phyloP scores from a whole-genome alignment of 2,888 invertebrate genomes.

The Macrophya alboannulata region DNA sequence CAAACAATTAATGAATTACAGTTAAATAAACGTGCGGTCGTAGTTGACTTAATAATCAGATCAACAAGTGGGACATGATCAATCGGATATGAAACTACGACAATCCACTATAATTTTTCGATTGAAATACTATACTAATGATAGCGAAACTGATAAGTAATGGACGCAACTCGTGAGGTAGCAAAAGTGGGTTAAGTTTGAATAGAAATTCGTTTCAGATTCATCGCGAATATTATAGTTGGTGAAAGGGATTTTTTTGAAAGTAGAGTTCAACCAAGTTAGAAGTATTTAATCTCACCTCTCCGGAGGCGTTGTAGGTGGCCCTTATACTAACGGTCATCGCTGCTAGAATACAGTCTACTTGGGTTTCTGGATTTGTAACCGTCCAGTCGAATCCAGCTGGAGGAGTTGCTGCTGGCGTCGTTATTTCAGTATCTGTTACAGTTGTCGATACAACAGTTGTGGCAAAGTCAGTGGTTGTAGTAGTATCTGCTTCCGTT shows the following conservation, averaged over 20 bases:
- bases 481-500: background rate
- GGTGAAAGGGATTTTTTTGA: background rate
- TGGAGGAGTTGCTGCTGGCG: background rate
- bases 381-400: slow-evolving; percentile 60
- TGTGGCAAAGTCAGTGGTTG: background rate
- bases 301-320: slow-evolving; percentile 60
- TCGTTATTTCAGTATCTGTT: background rate
- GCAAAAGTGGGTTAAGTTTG: background rate
- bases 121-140: background rate
- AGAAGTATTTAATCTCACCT: slow-evolving; percentile 56
- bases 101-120: background rate
- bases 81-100: background rate
- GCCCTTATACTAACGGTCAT: slow-evolving; percentile 63
- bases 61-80: background rate
- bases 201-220: background rate
- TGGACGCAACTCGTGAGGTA: background rate
- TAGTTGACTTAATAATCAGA: background rate
- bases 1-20: slow-evolving; percentile 34
- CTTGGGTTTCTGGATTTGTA: slow-evolving; percentile 56
- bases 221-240: background rate
- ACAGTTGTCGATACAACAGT: background rate
- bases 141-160: background rate
- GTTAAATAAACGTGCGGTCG: slow-evolving; percentile 37
- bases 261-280: background rate
- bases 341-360: slow-evolving; percentile 62